Percentiles rank a stretch among this genome's conserved stretches.
phyloP scores from a whole-genome alignment of 2,797 vertebrate species.

The Centropyge bicolor region DNA sequence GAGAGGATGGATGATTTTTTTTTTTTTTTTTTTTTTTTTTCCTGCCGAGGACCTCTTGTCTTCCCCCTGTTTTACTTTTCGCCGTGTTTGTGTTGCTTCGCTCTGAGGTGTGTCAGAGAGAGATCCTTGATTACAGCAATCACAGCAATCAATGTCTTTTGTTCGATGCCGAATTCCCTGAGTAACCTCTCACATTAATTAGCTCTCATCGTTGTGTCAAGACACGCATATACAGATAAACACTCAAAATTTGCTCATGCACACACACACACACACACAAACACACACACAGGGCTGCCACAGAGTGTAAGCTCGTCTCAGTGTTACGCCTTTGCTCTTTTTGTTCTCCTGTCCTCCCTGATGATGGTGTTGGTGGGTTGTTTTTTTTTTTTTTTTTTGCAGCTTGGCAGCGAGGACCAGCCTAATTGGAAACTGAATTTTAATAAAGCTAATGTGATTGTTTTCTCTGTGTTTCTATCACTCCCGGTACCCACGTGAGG shows the following conservation, averaged over 20 bases:
- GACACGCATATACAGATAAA: constrained; percentile 48
- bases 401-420: constrained; percentile 41
- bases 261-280: constrained; percentile 3
- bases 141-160: constrained; percentile 80
- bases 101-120: constrained; percentile 67
- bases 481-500: constrained; percentile 40
- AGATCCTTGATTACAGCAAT: constrained; percentile 76
- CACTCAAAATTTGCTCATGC: constrained; percentile 36
- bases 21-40: not conserved
- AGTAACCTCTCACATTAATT: constrained; percentile 78
- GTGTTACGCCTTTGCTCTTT: constrained; percentile 57
- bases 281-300: constrained; percentile 5
- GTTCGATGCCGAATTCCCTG: constrained; percentile 66
- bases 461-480: constrained; percentile 58
- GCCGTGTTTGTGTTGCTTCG: constrained; percentile 69
- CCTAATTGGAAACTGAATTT: constrained; percentile 78
- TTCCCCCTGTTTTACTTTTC: constrained; percentile 56
- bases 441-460: constrained; percentile 79
- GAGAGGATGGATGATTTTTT: constrained; percentile 55
- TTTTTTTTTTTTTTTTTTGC: constrained; percentile 35
- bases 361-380: constrained; percentile 21
- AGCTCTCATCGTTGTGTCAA: constrained; percentile 66
- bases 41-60: constrained; percentile 58
- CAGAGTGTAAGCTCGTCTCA: constrained; percentile 40
- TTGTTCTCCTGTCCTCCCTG: constrained; percentile 40